Conservation (phyloP, 2,113 vertebrate genomes). For the Protobothrops mucrosquamatus region DNA sequence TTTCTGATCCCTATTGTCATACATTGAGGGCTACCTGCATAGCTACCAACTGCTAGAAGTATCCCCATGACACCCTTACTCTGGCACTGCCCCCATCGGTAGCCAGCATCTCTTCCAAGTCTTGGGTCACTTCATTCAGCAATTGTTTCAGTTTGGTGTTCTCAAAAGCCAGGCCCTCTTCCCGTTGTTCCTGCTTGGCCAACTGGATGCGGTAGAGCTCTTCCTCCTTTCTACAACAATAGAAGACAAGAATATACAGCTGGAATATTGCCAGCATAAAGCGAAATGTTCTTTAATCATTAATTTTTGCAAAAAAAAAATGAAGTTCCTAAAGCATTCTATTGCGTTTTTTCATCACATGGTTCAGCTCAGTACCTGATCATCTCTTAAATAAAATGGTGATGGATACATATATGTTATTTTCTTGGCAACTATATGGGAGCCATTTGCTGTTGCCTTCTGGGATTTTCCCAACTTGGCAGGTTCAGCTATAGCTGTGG, state of each 20-base stretch:
- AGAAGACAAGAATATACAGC: neutral
- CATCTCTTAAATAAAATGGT: neutral
- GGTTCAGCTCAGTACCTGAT: neutral
- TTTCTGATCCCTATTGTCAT: neutral
- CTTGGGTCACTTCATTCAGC: slow-evolving; percentile 60
- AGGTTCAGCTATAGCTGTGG: neutral
- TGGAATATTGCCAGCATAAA: neutral
- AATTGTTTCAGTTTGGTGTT: slow-evolving; percentile 66
- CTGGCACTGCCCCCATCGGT: neutral
- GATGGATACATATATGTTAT: neutral
- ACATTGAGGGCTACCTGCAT: neutral
- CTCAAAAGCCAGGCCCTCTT: slow-evolving; percentile 69
- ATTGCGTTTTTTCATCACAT: neutral
- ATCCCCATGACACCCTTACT: neutral
- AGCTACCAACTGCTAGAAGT: neutral
- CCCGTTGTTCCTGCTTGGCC: slow-evolving; percentile 72
- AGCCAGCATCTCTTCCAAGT: slow-evolving; percentile 64
- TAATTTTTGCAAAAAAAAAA: neutral
- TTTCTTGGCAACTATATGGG: neutral
- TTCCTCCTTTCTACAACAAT: slow-evolving; percentile 59
- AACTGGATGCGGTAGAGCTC: slow-evolving; percentile 60
- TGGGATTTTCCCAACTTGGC: neutral
- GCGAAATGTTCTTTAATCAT: neutral
- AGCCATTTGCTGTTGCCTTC: neutral
- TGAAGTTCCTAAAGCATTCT: neutral